Evolutionary conservation across 2,888 invertebrate species (phyloP).

Genomic region (Drosophila multiciliata): DNA sequence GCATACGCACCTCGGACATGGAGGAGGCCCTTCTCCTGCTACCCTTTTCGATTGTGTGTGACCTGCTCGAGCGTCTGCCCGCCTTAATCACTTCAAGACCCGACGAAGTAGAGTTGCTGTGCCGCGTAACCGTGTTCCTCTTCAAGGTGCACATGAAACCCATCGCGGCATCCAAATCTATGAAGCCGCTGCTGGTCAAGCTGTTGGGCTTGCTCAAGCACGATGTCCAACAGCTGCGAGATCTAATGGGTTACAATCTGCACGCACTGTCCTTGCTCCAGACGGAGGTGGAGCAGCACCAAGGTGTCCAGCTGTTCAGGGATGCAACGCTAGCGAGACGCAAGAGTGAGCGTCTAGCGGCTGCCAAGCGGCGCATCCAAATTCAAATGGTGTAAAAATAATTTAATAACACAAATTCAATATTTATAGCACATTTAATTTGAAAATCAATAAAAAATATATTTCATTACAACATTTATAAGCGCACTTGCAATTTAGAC

Average conservation of each 20-base stretch:
- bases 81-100: constrained; percentile 88
- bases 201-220: constrained; percentile 75
- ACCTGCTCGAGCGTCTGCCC: constrained; percentile 90
- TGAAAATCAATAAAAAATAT: constrained; percentile 32
- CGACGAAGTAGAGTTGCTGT: constrained; percentile 91
- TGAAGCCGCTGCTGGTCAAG: constrained; percentile 85
- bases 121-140: constrained; percentile 91
- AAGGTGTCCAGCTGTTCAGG: constrained; percentile 91
- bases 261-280: constrained; percentile 92
- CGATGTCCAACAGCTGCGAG: constrained; percentile 86
- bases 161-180: constrained; percentile 89
- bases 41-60: constrained; percentile 92
- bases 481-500: constrained; percentile 35
- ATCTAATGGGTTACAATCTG: constrained; percentile 93
- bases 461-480: constrained; percentile 20
- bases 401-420: not conserved
- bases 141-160: constrained; percentile 92
- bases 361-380: constrained; percentile 73
- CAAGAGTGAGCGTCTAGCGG: constrained; percentile 86
- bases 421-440: constrained; percentile 31
- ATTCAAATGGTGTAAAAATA: constrained; percentile 72
- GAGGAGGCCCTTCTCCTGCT: constrained; percentile 95
- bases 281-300: constrained; percentile 90
- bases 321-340: constrained; percentile 89
- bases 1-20: constrained; percentile 94